A percentile compares a stretch with the other conserved stretches of the same genome.
Evolutionary conservation across 2,797 vertebrate genomes (phyloP).

Genomic region (Manis crassicaudata): DNA sequence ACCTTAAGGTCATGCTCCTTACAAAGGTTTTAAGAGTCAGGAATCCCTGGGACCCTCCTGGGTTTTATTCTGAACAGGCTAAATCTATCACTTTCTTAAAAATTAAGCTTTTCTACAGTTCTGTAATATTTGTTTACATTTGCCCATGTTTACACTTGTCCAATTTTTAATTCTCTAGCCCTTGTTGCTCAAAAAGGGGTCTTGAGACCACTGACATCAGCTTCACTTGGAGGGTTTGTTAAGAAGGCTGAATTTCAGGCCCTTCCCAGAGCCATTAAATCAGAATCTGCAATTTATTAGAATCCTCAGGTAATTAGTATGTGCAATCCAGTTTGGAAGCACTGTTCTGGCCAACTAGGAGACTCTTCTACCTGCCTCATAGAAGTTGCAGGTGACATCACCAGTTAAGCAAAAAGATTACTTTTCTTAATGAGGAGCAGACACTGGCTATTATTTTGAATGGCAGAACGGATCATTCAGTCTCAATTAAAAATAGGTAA

Average conservation of each 20-base stretch:
- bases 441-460: background rate
- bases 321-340: background rate
- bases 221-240: background rate
- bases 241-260: background rate
- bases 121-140: background rate
- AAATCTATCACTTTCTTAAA: background rate
- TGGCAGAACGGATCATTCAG: background rate
- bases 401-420: conserved; percentile 14
- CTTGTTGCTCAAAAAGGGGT: background rate
- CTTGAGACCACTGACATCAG: background rate
- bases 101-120: background rate
- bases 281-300: background rate
- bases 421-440: background rate
- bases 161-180: background rate
- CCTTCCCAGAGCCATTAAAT: background rate
- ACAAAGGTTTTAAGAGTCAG: background rate
- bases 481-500: background rate
- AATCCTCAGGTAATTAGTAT: background rate
- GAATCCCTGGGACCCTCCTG: background rate
- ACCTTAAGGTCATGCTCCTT: background rate
- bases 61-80: background rate
- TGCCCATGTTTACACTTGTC: background rate
- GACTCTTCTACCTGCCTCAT: background rate
- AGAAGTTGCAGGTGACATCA: background rate
- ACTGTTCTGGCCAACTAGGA: background rate